These are phyloP conservation scores for Coelopa pilipes DNA, from an alignment of 2,888 invertebrate genomes.

Conservation along the genomic window DNA sequence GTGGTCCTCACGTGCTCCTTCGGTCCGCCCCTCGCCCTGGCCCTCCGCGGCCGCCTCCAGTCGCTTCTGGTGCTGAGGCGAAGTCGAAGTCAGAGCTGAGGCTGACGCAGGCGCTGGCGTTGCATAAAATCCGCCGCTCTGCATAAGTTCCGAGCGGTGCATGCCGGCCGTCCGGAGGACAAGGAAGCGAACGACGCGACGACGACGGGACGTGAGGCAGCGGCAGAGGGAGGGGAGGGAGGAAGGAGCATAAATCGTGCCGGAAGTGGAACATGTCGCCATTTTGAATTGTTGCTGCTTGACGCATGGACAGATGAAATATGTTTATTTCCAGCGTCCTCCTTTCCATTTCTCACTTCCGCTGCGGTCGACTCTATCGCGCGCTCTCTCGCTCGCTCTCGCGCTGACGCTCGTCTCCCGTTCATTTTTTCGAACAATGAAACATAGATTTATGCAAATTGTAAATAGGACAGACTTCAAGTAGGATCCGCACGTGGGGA, in stretches of 20 bases:
- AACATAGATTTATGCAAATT: conserved; percentile 5
- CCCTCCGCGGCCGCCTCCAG: neutral
- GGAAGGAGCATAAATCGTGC: conserved; percentile 21
- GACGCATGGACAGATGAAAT: conserved; percentile 1
- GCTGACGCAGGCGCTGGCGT: neutral
- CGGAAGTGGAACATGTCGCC: conserved; percentile 31
- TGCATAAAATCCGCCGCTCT: neutral
- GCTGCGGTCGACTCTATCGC: no score
- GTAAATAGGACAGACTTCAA: neutral
- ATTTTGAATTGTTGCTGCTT: conserved; percentile 19
- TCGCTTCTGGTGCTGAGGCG: neutral
- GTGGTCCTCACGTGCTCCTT: no score
- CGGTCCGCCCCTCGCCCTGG: no score
- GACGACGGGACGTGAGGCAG: no score
- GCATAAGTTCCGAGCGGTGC: neutral
- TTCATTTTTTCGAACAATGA: neutral
- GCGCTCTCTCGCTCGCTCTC: no score
- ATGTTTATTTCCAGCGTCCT: neutral
- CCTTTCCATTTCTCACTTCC: neutral
- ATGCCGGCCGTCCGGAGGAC: no score
- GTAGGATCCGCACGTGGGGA: neutral
- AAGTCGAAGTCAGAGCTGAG: neutral
- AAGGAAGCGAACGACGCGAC: no score
- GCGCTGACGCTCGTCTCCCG: no score
- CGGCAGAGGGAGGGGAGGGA: no score